These are phyloP conservation scores for Bergia sp. DNA, from an alignment of 92 coral and sea anemone species.

Conservation along the genomic window DNA sequence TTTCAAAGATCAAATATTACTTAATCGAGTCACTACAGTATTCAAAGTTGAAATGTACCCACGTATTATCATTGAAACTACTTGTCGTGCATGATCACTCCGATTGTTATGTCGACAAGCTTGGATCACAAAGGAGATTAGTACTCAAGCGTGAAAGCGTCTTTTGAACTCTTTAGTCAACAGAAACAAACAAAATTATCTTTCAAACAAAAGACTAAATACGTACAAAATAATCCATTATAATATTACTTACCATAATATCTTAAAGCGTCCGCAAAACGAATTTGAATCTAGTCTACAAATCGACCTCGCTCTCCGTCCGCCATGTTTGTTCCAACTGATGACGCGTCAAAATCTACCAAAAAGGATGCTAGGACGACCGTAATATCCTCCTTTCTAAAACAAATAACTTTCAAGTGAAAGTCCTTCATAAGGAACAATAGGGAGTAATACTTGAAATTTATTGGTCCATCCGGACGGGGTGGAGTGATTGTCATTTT, in stretches of 20 bases:
- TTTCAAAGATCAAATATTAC: not conserved
- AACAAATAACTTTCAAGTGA: not conserved
- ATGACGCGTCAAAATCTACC: too few species aligned
- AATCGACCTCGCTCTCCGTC: too few species aligned
- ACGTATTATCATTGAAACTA: not conserved
- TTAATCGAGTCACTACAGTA: not conserved
- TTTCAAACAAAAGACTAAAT: not conserved
- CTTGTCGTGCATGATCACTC: not conserved
- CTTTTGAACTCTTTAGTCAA: conserved; percentile 1
- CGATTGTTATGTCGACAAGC: not conserved
- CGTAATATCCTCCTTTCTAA: not conserved
- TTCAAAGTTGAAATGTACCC: conserved; percentile 10
- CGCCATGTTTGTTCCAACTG: too few species aligned
- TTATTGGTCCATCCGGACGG: conserved; percentile 10
- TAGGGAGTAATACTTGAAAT: conserved; percentile 4
- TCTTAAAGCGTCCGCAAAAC: too few species aligned
- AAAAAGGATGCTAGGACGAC: too few species aligned
- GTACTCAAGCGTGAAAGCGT: conserved; percentile 6
- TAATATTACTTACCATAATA: not conserved
- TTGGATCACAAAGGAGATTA: not conserved
- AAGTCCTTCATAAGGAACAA: conserved; percentile 8
- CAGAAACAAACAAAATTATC: not conserved
- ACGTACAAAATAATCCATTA: not conserved
- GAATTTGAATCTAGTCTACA: too few species aligned
- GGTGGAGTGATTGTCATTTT: not conserved